Conservation (phyloP, 2,113 vertebrate species). For the Electrona antarctica region DNA sequence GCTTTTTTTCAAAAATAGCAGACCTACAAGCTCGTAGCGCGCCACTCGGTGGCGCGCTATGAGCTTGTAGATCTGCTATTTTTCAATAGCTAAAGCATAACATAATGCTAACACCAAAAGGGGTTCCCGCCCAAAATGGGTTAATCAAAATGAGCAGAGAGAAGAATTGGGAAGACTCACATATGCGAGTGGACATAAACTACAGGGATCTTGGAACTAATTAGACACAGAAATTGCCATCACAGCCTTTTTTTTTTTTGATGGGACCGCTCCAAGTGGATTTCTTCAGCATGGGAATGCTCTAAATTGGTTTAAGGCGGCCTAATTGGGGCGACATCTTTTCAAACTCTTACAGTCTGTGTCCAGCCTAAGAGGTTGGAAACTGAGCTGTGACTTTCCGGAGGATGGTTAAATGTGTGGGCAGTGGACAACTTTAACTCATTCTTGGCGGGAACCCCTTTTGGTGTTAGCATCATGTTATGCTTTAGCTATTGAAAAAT, state of each 20-base stretch:
- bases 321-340: neutral
- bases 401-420: neutral
- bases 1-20: too few relatives aligned
- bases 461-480: too few relatives aligned
- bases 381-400: neutral
- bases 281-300: neutral
- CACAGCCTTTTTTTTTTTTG: neutral
- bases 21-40: too few relatives aligned
- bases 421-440: neutral
- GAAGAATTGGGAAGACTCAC: conserved; percentile 32
- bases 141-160: conserved; percentile 16
- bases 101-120: too few relatives aligned
- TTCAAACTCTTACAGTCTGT: neutral
- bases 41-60: too few relatives aligned
- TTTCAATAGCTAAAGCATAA: too few relatives aligned
- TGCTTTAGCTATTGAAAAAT: too few relatives aligned
- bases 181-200: conserved; percentile 12
- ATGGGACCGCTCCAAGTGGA: too few relatives aligned
- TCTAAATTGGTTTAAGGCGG: neutral
- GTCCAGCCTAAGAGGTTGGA: neutral
- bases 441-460: too few relatives aligned
- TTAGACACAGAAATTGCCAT: neutral
- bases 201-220: neutral
- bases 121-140: too few relatives aligned
- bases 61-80: too few relatives aligned